Conservation (phyloP, 1,140 invertebrate genomes). For the Aphaenogaster floridana region DNA sequence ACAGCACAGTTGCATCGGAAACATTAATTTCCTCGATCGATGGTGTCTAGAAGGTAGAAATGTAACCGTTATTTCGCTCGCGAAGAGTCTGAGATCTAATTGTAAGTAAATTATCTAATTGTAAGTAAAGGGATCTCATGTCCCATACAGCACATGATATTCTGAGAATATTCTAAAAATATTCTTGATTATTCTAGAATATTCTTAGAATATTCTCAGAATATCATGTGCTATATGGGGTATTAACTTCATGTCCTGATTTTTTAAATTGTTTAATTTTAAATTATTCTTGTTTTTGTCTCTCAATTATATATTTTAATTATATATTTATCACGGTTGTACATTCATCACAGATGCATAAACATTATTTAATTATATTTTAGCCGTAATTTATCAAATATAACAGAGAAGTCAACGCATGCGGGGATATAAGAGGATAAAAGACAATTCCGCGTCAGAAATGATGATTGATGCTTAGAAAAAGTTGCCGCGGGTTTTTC, state of each 20-base stretch:
- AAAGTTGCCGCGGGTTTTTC: constrained; percentile 32
- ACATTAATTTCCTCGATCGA: not conserved
- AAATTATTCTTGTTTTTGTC: not conserved
- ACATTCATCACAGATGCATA: not conserved
- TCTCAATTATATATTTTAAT: constrained; percentile 1
- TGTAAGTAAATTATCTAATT: not conserved
- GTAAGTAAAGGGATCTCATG: not conserved
- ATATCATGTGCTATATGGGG: too few species aligned
- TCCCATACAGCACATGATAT: too few species aligned
- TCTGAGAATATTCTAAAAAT: too few species aligned
- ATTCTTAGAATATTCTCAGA: too few species aligned
- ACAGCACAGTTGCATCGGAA: not conserved
- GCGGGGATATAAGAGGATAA: not conserved
- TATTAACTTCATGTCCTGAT: not conserved
- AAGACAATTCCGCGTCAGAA: constrained; percentile 28
- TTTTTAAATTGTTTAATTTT: not conserved
- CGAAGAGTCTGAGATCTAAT: not conserved
- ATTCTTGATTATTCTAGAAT: too few species aligned
- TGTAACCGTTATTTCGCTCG: not conserved
- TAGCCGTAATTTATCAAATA: constrained; percentile 37
- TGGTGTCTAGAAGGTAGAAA: not conserved
- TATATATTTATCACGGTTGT: not conserved
- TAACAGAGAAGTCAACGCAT: constrained; percentile 29
- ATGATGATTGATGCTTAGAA: constrained; percentile 59
- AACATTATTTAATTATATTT: constrained; percentile 24